These are phyloP conservation scores for Petrocephalus sullivani DNA, from an alignment of 2,797 vertebrate genomes.

Conservation along the genomic window DNA sequence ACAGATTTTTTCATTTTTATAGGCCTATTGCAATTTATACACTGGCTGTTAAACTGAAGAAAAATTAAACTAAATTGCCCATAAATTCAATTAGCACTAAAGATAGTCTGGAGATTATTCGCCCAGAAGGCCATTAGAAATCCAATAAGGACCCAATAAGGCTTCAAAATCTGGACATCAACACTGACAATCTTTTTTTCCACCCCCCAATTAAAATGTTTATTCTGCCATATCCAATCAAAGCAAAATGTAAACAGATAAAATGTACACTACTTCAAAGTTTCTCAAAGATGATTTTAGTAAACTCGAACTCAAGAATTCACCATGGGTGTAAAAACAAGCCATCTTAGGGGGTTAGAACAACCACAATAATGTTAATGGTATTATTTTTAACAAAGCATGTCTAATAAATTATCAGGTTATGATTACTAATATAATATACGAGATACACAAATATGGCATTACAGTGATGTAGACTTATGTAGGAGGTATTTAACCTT, in stretches of 20 bases:
- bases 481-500: background rate
- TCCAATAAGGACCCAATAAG: slow-evolving; percentile 7
- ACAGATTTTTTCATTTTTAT: background rate
- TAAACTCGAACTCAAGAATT: background rate
- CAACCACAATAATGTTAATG: background rate
- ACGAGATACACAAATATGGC: background rate
- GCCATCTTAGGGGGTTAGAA: background rate
- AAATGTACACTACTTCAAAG: background rate
- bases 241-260: background rate
- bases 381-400: background rate
- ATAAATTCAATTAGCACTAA: slow-evolving; percentile 14
- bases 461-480: background rate
- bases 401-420: background rate
- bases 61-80: slow-evolving; percentile 3
- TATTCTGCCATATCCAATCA: background rate
- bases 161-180: background rate
- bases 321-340: background rate
- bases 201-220: background rate
- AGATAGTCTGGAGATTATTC: background rate
- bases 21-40: background rate
- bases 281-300: background rate
- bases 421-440: background rate
- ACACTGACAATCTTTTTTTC: background rate
- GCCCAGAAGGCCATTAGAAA: background rate
- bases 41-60: background rate